These are phyloP conservation scores for Matsumurasca onukii DNA, from an alignment of 1,140 invertebrate species.

Conservation along the genomic window DNA sequence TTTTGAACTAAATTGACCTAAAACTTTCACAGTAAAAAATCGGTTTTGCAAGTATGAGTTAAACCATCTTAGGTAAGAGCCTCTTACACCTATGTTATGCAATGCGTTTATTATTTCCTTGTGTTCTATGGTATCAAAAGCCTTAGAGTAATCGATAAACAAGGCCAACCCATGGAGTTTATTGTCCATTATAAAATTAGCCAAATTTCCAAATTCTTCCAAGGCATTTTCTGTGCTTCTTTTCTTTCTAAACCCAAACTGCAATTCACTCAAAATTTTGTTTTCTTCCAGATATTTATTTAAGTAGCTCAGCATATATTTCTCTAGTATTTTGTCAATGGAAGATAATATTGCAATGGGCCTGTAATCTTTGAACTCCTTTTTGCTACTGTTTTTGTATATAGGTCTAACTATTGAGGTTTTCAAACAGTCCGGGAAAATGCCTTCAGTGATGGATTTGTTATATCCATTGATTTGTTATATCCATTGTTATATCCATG, in stretches of 20 bases:
- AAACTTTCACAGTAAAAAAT: background rate
- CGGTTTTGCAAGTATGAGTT: background rate
- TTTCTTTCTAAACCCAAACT: background rate
- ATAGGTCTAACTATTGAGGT: no score
- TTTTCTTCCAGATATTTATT: conserved; percentile 1
- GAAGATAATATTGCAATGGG: no score
- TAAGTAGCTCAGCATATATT: background rate
- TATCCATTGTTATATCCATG: no score
- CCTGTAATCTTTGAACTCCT: no score
- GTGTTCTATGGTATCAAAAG: no score
- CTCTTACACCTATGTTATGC: background rate
- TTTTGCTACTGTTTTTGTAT: no score
- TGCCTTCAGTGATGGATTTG: background rate
- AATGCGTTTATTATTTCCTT: background rate
- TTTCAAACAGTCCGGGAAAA: background rate
- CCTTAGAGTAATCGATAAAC: background rate
- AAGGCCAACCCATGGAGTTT: background rate
- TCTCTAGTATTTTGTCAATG: background rate
- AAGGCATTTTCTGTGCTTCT: background rate
- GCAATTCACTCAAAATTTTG: background rate
- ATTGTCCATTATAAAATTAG: background rate
- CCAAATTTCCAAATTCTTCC: background rate
- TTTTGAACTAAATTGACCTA: background rate
- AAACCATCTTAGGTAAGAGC: background rate
- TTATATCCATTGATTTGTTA: no score